These are phyloP conservation scores for Drosophila longiperda DNA, from an alignment of 2,888 invertebrate genomes.

Conservation along the genomic window DNA sequence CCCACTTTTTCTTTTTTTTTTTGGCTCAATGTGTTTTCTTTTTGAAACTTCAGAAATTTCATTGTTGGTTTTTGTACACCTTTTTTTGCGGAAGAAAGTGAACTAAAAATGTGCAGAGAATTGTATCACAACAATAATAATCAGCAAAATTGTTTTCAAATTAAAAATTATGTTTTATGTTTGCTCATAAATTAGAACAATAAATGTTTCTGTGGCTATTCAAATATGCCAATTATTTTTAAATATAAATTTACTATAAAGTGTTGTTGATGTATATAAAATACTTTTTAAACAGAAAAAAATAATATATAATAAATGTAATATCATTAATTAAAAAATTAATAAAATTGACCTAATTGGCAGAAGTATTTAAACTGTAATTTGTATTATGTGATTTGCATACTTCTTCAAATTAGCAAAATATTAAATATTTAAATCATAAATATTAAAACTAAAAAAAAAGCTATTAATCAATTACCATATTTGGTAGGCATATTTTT, in stretches of 20 bases:
- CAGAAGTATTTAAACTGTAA: background rate
- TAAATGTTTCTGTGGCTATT: background rate
- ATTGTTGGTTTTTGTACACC: background rate
- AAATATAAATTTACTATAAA: background rate
- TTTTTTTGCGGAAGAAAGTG: background rate
- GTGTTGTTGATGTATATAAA: background rate
- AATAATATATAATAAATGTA: background rate
- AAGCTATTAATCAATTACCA: background rate
- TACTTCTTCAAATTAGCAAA: background rate
- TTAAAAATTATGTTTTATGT: background rate
- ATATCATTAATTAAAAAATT: background rate
- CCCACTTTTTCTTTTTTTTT: constrained; percentile 56
- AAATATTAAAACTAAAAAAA: background rate
- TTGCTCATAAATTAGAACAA: background rate
- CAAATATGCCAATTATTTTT: background rate
- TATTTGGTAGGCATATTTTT: background rate
- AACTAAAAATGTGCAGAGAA: background rate
- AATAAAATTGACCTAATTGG: background rate
- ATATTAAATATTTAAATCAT: background rate
- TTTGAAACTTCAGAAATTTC: background rate
- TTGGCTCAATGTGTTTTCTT: constrained; percentile 2
- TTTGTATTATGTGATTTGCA: background rate
- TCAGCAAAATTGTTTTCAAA: background rate
- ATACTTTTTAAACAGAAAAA: background rate
- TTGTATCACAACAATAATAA: background rate